Evolutionary conservation across 2,113 vertebrate species (phyloP).

Genomic region (Ochotona curzoniae): DNA sequence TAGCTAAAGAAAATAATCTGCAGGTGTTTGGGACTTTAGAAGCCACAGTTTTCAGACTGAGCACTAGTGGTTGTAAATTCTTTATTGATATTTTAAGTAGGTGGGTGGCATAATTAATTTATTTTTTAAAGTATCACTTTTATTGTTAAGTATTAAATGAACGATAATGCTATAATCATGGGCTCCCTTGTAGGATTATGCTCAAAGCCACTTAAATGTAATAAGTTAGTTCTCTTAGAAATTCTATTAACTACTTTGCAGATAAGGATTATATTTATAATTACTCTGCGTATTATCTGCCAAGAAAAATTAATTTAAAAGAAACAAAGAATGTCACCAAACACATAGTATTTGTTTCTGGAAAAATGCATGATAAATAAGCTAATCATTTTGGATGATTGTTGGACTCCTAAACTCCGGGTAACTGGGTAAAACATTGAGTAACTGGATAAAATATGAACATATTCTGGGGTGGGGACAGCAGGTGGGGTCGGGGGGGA

Average conservation of each 20-base stretch:
- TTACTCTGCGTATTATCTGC: constrained; percentile 6
- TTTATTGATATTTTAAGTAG: constrained; percentile 12
- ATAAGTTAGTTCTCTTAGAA: constrained; percentile 29
- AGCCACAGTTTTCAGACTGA: background rate
- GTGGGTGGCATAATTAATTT: background rate
- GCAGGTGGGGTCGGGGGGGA: background rate
- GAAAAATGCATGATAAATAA: background rate
- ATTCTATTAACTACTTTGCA: constrained; percentile 23
- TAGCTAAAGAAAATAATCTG: background rate
- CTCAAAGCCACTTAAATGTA: constrained; percentile 37
- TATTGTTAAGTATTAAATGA: background rate
- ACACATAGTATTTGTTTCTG: constrained; percentile 19
- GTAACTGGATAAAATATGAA: background rate
- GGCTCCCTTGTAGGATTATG: background rate
- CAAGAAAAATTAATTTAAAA: background rate
- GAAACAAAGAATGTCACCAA: background rate
- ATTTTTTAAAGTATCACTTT: constrained; percentile 11
- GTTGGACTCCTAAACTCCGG: background rate
- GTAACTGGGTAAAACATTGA: background rate
- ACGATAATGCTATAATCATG: background rate
- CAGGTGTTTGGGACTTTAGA: background rate
- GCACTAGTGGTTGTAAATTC: background rate
- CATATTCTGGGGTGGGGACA: background rate
- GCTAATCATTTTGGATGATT: background rate
- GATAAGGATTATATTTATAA: constrained; percentile 17